Conservation (phyloP, 35 echinoderm and acorn worm genomes). For the Stichopus chloronotus region DNA sequence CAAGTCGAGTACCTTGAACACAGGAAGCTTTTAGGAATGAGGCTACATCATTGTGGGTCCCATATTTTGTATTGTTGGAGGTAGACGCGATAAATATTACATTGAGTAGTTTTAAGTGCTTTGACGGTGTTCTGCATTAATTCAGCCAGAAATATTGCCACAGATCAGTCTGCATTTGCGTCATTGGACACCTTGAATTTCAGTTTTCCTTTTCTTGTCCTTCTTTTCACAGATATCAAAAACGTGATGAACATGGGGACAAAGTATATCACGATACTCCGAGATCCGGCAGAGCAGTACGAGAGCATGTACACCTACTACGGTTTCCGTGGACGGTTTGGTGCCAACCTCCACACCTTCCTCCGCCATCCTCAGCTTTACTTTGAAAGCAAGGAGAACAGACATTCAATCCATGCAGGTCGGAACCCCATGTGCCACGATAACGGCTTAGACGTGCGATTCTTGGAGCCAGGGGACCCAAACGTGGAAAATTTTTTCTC, state of each 20-base stretch:
- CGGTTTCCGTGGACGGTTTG: slow-evolving; percentile 50
- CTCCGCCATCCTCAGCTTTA: slow-evolving; percentile 47
- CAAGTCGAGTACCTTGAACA: too few relatives aligned
- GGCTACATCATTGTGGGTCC: too few relatives aligned
- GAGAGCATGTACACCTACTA: slow-evolving; percentile 95
- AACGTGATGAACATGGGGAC: slow-evolving; percentile 73
- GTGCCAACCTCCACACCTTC: slow-evolving; percentile 46
- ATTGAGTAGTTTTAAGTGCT: too few relatives aligned
- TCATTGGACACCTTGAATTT: not conserved
- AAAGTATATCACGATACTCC: slow-evolving; percentile 83
- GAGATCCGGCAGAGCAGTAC: slow-evolving; percentile 88
- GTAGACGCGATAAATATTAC: too few relatives aligned
- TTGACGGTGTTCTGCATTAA: too few relatives aligned
- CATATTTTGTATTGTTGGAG: too few relatives aligned
- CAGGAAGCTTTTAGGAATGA: too few relatives aligned
- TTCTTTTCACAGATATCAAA: slow-evolving; percentile 59
- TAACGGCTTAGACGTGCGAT: slow-evolving; percentile 72
- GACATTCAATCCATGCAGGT: slow-evolving; percentile 24
- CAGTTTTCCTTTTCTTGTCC: not conserved
- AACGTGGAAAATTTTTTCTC: slow-evolving; percentile 53
- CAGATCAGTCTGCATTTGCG: too few relatives aligned
- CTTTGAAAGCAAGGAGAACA: slow-evolving; percentile 34
- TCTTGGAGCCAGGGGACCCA: slow-evolving; percentile 28
- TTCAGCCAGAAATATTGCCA: too few relatives aligned
- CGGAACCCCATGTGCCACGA: slow-evolving; percentile 94